Evolutionary conservation across 2,797 vertebrate genomes (phyloP), one percentile per base, ranked within the genome.

Genomic region (Sebastes diploproa): DNA sequence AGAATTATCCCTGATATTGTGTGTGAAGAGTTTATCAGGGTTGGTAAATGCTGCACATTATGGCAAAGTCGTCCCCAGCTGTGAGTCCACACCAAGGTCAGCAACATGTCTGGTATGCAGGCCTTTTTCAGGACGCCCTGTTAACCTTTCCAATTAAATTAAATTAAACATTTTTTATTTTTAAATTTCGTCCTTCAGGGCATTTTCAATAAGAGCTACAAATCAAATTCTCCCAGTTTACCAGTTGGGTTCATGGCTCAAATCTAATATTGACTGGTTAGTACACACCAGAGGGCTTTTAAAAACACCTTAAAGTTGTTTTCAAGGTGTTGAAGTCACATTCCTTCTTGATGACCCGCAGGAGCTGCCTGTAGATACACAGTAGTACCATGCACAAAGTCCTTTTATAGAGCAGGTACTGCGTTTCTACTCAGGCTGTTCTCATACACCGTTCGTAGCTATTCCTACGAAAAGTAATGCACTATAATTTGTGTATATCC

Each of bases 1-100:
- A 81, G 60, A 86, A 85, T 70, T 68, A 73, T 68, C 70, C 72
- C 65, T 81, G 70, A 68, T 77, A 86, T 83, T 64, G 68, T 82
- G 73, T 34, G 64, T 16, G 25, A 74, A 64, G 68, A 55, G 75
- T 87, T 71, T 75, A 72, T 76, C 75, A 71, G 67, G 4, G 23
- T 75, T 68, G 70, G 64, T 46, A 38, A 75, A 75, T 38, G 54
- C 65, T 69, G 22, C 42, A 65, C 56, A 50, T 52, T 30, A 71
- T 61, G 8, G 30, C 32, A 3, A 80, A 65, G n/a, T 80, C 55
- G 32, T 64, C 60, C 50, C 34, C 27, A 58, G 65, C 64, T 80
- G 64, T 38, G 62, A 72, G 58, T 14, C 64, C 61, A 55, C 60
- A 75, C 38, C 69, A 54, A 82, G 78, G 68, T 75, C 61, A 77